These are phyloP conservation scores for Gasterosteus aculeatus DNA, from an alignment of 2,113 vertebrate genomes.

Conservation along the genomic window DNA sequence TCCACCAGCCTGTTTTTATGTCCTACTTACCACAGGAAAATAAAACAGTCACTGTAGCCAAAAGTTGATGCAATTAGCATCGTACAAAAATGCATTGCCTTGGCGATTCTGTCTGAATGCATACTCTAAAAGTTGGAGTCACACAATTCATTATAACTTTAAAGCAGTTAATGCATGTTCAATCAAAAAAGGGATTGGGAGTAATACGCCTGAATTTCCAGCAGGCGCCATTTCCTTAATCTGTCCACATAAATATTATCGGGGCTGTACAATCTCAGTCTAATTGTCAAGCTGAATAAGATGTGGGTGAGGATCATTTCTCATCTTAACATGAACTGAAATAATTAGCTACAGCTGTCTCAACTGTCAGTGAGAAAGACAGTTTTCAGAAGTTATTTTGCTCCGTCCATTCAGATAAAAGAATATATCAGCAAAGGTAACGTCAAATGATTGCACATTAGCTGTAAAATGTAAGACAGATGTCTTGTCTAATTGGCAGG, in stretches of 20 bases:
- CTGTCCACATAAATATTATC: constrained; percentile 28
- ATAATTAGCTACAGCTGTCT: constrained; percentile 69
- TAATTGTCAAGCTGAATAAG: constrained; percentile 58
- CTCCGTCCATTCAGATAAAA: constrained; percentile 25
- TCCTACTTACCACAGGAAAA: constrained; percentile 44
- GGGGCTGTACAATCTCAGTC: constrained; percentile 46
- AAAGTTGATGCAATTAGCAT: constrained; percentile 45
- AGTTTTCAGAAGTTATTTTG: constrained; percentile 22
- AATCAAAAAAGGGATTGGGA: constrained; percentile 38
- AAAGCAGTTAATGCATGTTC: constrained; percentile 8
- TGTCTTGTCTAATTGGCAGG: constrained; percentile 31
- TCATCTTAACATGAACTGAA: constrained; percentile 51
- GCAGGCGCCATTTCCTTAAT: constrained; percentile 32
- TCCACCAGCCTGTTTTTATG: constrained; percentile 48
- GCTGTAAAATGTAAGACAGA: neutral
- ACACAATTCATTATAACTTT: constrained; percentile 30
- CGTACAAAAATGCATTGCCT: constrained; percentile 38
- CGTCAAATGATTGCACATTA: constrained; percentile 20
- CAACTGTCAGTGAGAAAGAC: constrained; percentile 32
- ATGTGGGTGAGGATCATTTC: constrained; percentile 60
- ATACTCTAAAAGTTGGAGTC: constrained; percentile 7
- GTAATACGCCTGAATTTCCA: constrained; percentile 33
- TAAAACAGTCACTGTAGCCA: constrained; percentile 17
- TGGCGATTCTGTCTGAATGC: constrained; percentile 10
- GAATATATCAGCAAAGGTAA: constrained; percentile 13